These are phyloP conservation scores for Parauchenoglanis ngamensis DNA, from an alignment of 2,797 vertebrate genomes.

Conservation along the genomic window DNA sequence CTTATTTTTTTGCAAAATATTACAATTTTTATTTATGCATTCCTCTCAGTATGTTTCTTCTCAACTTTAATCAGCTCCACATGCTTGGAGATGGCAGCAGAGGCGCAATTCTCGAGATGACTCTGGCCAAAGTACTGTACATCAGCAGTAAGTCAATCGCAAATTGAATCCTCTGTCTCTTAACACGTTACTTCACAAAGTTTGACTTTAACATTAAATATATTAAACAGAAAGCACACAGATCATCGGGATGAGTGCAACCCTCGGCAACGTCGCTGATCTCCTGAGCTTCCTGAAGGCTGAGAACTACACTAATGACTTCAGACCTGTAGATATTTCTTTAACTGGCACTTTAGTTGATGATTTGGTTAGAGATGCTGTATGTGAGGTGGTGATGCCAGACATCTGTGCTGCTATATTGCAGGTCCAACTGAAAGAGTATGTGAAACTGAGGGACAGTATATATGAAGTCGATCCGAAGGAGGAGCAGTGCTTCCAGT, in stretches of 20 bases:
- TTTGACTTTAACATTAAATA: neutral
- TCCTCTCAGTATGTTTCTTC: neutral
- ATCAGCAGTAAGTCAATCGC: slow-evolving; percentile 79
- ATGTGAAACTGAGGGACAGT: slow-evolving; percentile 84
- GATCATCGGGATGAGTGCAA: slow-evolving; percentile 97
- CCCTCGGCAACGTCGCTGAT: slow-evolving; percentile 87
- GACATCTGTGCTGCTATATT: neutral
- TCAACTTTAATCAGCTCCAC: slow-evolving; percentile 80
- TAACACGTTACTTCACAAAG: neutral
- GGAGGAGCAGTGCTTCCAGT: slow-evolving; percentile 80
- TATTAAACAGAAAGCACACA: slow-evolving; percentile 80
- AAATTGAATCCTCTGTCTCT: neutral
- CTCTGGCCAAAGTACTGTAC: slow-evolving; percentile 88
- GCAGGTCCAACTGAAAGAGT: slow-evolving; percentile 93
- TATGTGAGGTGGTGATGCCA: slow-evolving; percentile 1
- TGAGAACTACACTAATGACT: slow-evolving; percentile 86
- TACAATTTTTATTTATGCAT: neutral
- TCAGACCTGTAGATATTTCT: slow-evolving; percentile 82
- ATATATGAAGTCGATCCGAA: slow-evolving; percentile 85
- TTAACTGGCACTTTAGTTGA: neutral
- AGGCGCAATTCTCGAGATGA: slow-evolving; percentile 89
- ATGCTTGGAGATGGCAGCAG: slow-evolving; percentile 95
- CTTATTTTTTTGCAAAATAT: neutral
- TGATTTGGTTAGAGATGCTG: neutral
- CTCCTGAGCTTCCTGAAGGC: slow-evolving; percentile 89